Base-by-base conservation (phyloP, 2,888 invertebrate species). In the Mesorhabditis belari region DNA sequence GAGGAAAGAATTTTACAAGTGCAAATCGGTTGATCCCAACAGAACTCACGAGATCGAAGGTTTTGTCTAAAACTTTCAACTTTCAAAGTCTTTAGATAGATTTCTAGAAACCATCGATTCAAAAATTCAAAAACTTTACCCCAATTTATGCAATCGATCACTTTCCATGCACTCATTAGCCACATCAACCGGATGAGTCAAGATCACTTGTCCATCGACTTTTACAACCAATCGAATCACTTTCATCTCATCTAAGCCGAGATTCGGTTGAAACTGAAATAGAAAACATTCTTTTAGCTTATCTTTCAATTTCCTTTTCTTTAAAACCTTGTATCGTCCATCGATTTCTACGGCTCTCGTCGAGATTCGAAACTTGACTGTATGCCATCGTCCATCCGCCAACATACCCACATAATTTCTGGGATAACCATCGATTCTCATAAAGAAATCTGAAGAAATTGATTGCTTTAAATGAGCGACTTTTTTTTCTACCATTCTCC, bases 311-410 rank as follows among this genome's bases (percentile, higher is more conserved):
- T 9, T n/a, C 1, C n/a, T 35, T 35, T 35, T 35, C 44, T n/a
- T 35, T 35, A 35, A 35, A 35, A 35, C 44, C 44, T 17, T 9
- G n/a, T 35, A n/a, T n/a, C n/a, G 44, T 9, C 44, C 44, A n/a
- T 35, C 44, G 2, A 35, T 35, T 35, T 35, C 44, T n/a, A 35
- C 44, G n/a, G 44, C 12, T 35, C 44, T 9, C 12, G 44, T 35
- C 1, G 44, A 9, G 44, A 35, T 35, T n/a, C 44, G 44, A n/a
- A 35, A 35, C 44, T 35, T 35, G 12, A 35, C 12, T 9, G 70
- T 65, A 23, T 71, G 70, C 70, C 70, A 71, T 44, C 56, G 58
- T 23, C 66, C 62, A 53, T 71, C 70, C 12, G 68, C 63, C n/a
- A 71, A 59, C 29, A 64, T 63, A 12, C 65, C 61, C 9, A 69